Conservation (phyloP, 2,113 vertebrate genomes). For the Alligator sinensis region DNA sequence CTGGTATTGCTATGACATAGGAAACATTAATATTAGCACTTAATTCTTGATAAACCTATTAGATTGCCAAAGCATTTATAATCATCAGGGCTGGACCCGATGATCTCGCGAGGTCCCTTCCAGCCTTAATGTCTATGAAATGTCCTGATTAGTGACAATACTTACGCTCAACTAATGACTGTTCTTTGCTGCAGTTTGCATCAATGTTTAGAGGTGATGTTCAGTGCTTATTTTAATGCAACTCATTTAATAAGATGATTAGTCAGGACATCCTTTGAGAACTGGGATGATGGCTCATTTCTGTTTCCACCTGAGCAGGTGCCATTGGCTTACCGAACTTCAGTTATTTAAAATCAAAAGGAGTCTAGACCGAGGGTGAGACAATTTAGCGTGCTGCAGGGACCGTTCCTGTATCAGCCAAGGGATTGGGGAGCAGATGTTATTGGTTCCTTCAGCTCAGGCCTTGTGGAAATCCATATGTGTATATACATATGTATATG, state of each 20-base stretch:
- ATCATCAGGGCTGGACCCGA: not conserved
- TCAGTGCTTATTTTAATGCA: slow-evolving; percentile 28
- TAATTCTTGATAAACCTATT: not conserved
- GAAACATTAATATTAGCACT: not conserved
- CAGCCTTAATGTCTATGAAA: slow-evolving; percentile 38
- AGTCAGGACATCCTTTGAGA: not conserved
- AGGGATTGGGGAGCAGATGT: not conserved
- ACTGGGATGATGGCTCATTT: not conserved
- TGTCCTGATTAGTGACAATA: slow-evolving; percentile 38
- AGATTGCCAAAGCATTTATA: not conserved
- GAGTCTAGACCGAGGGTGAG: not conserved
- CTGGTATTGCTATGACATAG: not conserved
- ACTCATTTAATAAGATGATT: not conserved
- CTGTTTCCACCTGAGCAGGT: rapidly evolving
- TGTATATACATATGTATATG: rapidly evolving
- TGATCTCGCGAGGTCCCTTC: slow-evolving; percentile 7
- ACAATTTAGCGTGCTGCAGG: not conserved
- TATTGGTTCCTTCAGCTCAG: rapidly evolving
- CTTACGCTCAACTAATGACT: slow-evolving; percentile 19
- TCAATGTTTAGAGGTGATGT: slow-evolving; percentile 27
- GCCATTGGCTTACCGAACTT: not conserved
- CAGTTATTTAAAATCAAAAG: rapidly evolving
- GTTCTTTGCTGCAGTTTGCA: slow-evolving; percentile 16
- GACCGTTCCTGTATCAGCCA: rapidly evolving
- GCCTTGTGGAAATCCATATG: rapidly evolving